A percentile compares a stretch with the other conserved stretches of the same genome.
Evolutionary conservation across 1,140 invertebrate species (phyloP).

Genomic region (Brachystomella parvula): DNA sequence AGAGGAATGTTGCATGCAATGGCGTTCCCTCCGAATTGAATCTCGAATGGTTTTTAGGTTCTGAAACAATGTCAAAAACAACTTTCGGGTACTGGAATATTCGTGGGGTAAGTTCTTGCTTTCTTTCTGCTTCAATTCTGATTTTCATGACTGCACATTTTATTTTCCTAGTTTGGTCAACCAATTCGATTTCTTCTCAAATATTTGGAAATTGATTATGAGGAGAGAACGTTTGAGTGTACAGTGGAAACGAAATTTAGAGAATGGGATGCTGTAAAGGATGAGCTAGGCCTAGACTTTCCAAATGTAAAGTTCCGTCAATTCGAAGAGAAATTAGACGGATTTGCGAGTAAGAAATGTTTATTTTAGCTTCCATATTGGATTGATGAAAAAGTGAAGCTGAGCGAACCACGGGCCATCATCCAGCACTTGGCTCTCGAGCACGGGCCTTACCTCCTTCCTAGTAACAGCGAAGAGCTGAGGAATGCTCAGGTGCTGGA

Average conservation of each 20-base stretch:
- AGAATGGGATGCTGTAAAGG: not conserved
- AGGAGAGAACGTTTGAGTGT: not conserved
- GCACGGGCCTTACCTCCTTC: too few relatives aligned
- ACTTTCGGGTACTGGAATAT: constrained; percentile 12
- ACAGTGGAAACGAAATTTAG: not conserved
- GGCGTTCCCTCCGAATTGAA: too few relatives aligned
- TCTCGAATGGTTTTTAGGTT: too few relatives aligned
- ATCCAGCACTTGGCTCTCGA: too few relatives aligned
- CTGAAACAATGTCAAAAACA: constrained; percentile 2
- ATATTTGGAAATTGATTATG: constrained; percentile 12
- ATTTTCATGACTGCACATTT: not conserved
- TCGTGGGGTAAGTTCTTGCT: constrained; percentile 9
- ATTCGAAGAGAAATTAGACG: not conserved
- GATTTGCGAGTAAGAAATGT: not conserved
- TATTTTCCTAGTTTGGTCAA: constrained; percentile 7
- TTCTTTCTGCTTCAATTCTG: not conserved
- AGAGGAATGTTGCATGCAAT: too few relatives aligned
- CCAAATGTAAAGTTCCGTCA: constrained; percentile 10
- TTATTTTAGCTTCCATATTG: constrained; percentile 12
- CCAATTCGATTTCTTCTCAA: not conserved
- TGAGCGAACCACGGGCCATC: too few relatives aligned
- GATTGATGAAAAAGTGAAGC: too few relatives aligned
- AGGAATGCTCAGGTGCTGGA: too few relatives aligned
- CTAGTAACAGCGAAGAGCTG: too few relatives aligned
- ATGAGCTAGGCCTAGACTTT: constrained; percentile 5